Evolutionary conservation across 1,140 invertebrate genomes (phyloP), one percentile per base, ranked within the genome.

Genomic region (Hesperophylax magnus): DNA sequence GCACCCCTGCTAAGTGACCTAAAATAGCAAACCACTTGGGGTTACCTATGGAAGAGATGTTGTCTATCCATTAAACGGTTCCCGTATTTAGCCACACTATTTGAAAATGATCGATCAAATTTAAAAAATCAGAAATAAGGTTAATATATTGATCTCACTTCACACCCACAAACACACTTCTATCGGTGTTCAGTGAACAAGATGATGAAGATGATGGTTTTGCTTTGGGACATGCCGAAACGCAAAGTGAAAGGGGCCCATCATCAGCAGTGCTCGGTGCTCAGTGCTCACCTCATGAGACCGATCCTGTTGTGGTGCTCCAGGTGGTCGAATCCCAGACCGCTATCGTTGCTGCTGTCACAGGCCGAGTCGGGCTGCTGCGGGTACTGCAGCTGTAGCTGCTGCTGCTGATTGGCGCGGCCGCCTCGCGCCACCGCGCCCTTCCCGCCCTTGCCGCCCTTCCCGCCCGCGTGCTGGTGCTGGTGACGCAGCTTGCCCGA

Each of bases 311-410:
- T 56, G 22, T 80, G 74, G 39, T 54, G 39, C 82, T 91, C 88
- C 27, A 87, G 85, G 76, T 94, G 92, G 85, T 95, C 94, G 69
- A 94, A 94, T 27, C 95, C 95, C 71, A 96, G 91, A 22, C 95
- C 95, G 80, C 95, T 96, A 86, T 96, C 95, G 89, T 96, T 96
- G 39, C 95, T 96, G 89, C 95, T 96, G 87, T 96, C 95, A 86
- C 94, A 95, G 39, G 89, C 88, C 15, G 81, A 81, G 63, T 88
- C 85, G 87, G 88, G 84, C 88, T 90, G 76, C 87, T 88, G 87
- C 52, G 86, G 88, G 8, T 14, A 22, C 34, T 20, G 60, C 72
- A 76, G 54, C 77, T 82, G 79, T 6, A 77, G 77, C 34, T 20
- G 60, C 72, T 71, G 54, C 77, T 82, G 79, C 11, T 80, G 77